phyloP scores from a whole-genome alignment of 2,797 vertebrate species.

The Anisognathus igniventris region DNA sequence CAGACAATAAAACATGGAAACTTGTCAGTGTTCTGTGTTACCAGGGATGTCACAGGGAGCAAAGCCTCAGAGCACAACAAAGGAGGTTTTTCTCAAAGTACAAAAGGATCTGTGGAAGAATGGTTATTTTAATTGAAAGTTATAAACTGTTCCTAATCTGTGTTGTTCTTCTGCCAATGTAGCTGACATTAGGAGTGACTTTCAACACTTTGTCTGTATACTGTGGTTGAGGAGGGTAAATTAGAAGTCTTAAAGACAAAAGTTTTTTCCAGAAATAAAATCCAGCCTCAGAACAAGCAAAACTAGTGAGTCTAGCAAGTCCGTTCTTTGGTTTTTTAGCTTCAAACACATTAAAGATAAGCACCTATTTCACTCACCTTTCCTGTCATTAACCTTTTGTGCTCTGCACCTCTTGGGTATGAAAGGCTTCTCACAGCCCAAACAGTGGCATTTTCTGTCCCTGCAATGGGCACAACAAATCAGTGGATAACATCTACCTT shows the following conservation, averaged over 20 bases:
- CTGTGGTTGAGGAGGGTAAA: neutral
- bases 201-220: neutral
- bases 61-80: neutral
- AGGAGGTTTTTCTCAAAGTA: neutral
- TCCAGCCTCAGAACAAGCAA: neutral
- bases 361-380: neutral
- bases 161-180: neutral
- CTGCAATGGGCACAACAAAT: neutral
- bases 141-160: neutral
- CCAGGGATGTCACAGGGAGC: neutral
- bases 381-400: neutral
- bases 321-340: neutral
- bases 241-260: neutral
- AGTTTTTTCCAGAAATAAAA: neutral
- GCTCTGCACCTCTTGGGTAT: neutral
- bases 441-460: neutral
- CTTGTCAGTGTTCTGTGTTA: neutral
- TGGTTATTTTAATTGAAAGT: neutral
- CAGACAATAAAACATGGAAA: neutral
- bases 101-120: neutral
- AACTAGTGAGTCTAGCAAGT: neutral
- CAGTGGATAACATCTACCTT: neutral
- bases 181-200: neutral
- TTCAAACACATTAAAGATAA: neutral
- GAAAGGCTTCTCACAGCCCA: neutral